Conservation (phyloP, 2,888 invertebrate genomes). For the Pyralis farinalis region DNA sequence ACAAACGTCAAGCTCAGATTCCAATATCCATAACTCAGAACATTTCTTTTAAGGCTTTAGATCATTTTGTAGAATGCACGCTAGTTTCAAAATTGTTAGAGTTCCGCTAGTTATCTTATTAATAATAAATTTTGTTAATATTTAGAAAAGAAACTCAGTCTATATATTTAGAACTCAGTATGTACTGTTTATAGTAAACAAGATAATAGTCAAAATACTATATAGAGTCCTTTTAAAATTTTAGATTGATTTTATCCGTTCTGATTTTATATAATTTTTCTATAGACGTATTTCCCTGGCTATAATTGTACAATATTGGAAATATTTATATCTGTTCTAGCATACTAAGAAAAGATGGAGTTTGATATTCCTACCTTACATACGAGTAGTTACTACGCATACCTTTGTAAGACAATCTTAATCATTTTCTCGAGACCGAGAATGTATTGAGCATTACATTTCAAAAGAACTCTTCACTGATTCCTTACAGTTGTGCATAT, state of each 20-base stretch:
- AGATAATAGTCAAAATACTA: conserved; percentile 31
- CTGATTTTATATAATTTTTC: background rate
- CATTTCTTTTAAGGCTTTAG: conserved; percentile 51
- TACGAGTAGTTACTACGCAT: background rate
- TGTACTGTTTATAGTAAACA: conserved; percentile 27
- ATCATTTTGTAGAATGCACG: conserved; percentile 73
- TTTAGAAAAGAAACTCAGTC: conserved; percentile 39
- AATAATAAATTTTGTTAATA: conserved; percentile 48
- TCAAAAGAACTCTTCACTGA: conserved; percentile 3
- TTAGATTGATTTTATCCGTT: conserved; percentile 9
- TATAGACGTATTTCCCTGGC: conserved; percentile 4
- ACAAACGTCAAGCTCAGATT: conserved; percentile 39
- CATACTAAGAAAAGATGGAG: too few relatives aligned
- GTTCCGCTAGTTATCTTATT: conserved; percentile 64
- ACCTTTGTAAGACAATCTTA: background rate
- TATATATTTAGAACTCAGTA: conserved; percentile 26
- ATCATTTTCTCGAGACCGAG: background rate
- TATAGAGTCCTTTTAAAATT: conserved; percentile 30
- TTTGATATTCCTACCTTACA: background rate
- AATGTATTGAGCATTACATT: conserved; percentile 1
- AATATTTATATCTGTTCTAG: background rate
- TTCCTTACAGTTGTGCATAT: conserved; percentile 11
- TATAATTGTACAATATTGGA: background rate
- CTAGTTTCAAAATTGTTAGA: conserved; percentile 76
- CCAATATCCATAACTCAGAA: conserved; percentile 40